Evolutionary conservation across 2,797 vertebrate species (phyloP).

Genomic region (Rallus crepitans): DNA sequence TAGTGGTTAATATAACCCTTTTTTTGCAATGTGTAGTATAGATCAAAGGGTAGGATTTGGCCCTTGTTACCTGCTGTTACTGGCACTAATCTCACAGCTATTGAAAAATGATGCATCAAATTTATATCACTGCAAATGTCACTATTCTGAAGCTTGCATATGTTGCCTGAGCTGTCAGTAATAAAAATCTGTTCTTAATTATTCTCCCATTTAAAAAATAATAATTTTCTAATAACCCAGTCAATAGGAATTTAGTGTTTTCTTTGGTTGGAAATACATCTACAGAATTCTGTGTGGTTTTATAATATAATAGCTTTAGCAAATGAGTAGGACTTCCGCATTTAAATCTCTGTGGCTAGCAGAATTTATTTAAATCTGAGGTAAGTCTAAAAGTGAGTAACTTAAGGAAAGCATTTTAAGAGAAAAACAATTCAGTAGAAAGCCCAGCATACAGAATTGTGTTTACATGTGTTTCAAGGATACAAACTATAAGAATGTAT

Average conservation of each 20-base stretch:
- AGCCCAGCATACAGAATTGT: background rate
- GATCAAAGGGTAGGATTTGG: constrained; percentile 31
- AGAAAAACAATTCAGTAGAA: background rate
- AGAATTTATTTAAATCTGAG: background rate
- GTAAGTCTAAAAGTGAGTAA: background rate
- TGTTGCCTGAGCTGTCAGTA: constrained; percentile 46
- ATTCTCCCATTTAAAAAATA: constrained; percentile 33
- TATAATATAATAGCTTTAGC: background rate
- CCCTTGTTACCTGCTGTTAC: constrained; percentile 36
- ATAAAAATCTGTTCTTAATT: constrained; percentile 62
- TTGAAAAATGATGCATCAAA: constrained; percentile 46
- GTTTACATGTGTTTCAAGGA: background rate
- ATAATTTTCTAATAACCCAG: background rate
- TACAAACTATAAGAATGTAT: background rate
- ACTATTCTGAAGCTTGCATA: constrained; percentile 37
- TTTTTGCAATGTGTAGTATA: background rate
- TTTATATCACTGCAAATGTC: constrained; percentile 48
- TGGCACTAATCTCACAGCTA: constrained; percentile 13
- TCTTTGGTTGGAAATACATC: constrained; percentile 6
- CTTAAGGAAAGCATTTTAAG: background rate
- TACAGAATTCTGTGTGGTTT: background rate
- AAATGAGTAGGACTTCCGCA: background rate
- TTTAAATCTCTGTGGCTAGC: background rate
- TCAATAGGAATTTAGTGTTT: constrained; percentile 19
- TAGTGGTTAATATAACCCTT: background rate